These are phyloP conservation scores for Punctoribates punctum DNA, from an alignment of 2,888 invertebrate species.

Conservation along the genomic window DNA sequence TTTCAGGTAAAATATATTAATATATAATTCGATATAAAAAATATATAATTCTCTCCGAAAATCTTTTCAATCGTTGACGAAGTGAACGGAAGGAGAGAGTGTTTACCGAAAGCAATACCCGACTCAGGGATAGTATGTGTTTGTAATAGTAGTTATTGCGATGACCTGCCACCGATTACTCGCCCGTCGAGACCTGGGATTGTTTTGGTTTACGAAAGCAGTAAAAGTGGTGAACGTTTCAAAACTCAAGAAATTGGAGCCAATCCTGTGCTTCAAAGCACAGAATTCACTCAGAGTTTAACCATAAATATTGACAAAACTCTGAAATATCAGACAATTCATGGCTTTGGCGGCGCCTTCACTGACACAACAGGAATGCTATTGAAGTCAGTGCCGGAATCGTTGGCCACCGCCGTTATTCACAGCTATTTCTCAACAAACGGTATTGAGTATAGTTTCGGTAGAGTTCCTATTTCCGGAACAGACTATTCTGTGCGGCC, in stretches of 20 bases:
- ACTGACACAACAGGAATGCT: constrained; percentile 69
- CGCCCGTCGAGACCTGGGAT: constrained; percentile 55
- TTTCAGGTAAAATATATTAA: too few relatives aligned
- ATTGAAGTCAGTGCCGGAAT: constrained; percentile 62
- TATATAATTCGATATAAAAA: too few relatives aligned
- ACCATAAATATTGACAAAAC: constrained; percentile 46
- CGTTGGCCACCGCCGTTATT: constrained; percentile 57
- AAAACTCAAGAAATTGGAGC: constrained; percentile 51
- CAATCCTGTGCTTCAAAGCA: too few relatives aligned
- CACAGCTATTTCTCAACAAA: constrained; percentile 54
- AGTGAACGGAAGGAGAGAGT: constrained; percentile 40
- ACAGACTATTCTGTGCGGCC: constrained; percentile 75
- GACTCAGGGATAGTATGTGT: constrained; percentile 59
- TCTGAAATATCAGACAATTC: constrained; percentile 62
- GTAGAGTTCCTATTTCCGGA: constrained; percentile 78
- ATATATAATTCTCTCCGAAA: too few relatives aligned
- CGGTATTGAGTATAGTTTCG: constrained; percentile 73
- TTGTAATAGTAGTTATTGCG: constrained; percentile 68
- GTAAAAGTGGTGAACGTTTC: constrained; percentile 62
- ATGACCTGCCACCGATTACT: constrained; percentile 61
- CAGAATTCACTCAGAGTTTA: neutral
- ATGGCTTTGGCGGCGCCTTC: constrained; percentile 83
- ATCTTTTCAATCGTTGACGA: neutral
- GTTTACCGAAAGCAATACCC: constrained; percentile 50
- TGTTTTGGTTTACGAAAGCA: constrained; percentile 62